Conservation (phyloP, 2,113 vertebrate genomes). For the Rattus norvegicus region DNA sequence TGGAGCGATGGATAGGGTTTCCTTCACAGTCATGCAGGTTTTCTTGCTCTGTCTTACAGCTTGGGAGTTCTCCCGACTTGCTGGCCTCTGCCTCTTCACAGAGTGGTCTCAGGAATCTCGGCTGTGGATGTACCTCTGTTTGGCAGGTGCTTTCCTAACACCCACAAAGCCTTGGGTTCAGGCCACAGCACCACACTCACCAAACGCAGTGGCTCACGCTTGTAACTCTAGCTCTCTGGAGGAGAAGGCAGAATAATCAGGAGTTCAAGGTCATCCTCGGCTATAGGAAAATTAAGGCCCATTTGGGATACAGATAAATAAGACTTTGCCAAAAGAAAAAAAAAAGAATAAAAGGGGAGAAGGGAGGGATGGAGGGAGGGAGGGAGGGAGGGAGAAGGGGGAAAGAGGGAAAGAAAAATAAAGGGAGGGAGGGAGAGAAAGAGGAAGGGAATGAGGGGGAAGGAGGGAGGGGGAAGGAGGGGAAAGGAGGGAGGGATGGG, state of each 20-base stretch:
- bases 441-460: accelerated
- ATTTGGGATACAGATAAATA: not conserved
- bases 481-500: too few species aligned
- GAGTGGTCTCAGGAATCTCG: not conserved
- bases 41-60: not conserved
- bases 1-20: not conserved
- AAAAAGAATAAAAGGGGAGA: not conserved
- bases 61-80: not conserved
- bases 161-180: not conserved
- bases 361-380: not conserved
- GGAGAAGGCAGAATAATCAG: not conserved
- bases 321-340: not conserved
- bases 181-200: too few species aligned
- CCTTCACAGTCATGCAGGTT: not conserved
- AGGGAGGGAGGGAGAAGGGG: not conserved
- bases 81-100: not conserved
- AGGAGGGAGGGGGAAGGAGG: too few species aligned
- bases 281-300: too few species aligned
- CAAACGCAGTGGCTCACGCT: not conserved
- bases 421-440: accelerated
- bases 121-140: not conserved
- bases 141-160: not conserved
- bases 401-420: accelerated
- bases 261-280: not conserved
- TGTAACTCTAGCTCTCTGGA: not conserved